phyloP scores from a whole-genome alignment of 1,140 invertebrate species.

The Homalodisca vitripennis region DNA sequence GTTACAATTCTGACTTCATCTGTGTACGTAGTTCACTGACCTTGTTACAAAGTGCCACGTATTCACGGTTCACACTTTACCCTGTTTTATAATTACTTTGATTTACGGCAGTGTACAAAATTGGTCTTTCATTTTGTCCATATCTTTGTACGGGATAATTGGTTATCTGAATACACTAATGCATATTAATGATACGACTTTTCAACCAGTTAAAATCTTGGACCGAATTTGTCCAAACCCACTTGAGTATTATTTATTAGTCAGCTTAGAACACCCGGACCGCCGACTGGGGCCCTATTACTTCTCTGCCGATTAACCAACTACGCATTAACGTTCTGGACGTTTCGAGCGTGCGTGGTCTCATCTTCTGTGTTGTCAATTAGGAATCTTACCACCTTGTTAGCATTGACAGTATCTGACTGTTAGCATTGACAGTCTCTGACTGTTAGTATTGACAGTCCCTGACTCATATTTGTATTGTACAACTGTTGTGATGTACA shows the following conservation, averaged over 20 bases:
- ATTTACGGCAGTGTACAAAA: too few species aligned
- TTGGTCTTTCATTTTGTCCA: too few species aligned
- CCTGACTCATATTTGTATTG: too few species aligned
- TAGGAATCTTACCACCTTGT: constrained; percentile 13
- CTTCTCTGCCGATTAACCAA: constrained; percentile 3
- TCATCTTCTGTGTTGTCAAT: background rate
- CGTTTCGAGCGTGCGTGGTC: too few species aligned
- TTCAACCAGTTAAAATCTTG: background rate
- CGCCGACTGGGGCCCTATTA: background rate
- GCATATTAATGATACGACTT: constrained; percentile 10
- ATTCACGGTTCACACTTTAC: too few species aligned
- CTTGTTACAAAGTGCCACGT: too few species aligned
- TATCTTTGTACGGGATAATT: background rate
- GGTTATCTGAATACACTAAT: background rate
- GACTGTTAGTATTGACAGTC: too few species aligned
- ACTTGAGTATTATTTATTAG: background rate
- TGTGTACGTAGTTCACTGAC: too few species aligned
- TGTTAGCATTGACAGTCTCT: too few species aligned
- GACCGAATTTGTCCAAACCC: constrained; percentile 14
- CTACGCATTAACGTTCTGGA: background rate
- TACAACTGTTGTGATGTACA: too few species aligned
- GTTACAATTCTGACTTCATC: too few species aligned
- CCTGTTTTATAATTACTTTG: too few species aligned
- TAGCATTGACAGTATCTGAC: background rate
- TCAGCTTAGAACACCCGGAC: background rate